phyloP scores from a whole-genome alignment of 2,888 invertebrate species.

The Minunthozetes semirufus region DNA sequence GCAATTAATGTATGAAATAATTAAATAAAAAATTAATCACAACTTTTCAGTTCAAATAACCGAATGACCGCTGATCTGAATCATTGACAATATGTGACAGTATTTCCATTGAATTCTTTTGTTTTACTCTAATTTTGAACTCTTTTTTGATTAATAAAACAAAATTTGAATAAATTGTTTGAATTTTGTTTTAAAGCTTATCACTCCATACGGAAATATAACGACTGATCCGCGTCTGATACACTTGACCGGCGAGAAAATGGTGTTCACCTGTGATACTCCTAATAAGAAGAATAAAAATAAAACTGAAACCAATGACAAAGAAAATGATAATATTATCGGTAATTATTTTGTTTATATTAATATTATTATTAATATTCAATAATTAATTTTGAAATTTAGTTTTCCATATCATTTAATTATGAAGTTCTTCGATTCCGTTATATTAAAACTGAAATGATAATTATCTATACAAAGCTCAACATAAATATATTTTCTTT shows the following conservation, averaged over 20 bases:
- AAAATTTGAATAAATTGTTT: neutral
- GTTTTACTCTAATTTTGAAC: too few species aligned
- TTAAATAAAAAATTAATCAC: neutral
- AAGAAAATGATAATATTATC: neutral
- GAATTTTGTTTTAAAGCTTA: conserved; percentile 46
- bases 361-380: too few species aligned
- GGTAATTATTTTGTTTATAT: neutral
- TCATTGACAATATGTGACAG: neutral
- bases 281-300: conserved; percentile 46
- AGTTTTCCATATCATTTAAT: too few species aligned
- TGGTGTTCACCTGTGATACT: conserved; percentile 80
- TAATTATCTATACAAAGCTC: too few species aligned
- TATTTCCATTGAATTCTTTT: neutral
- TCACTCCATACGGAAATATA: conserved; percentile 61
- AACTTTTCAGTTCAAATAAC: neutral
- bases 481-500: too few species aligned
- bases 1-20: neutral
- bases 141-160: neutral
- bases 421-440: too few species aligned
- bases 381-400: too few species aligned
- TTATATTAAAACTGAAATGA: too few species aligned
- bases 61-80: neutral
- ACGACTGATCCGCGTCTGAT: conserved; percentile 66
- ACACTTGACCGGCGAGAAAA: conserved; percentile 71
- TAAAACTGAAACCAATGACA: neutral